Base-by-base conservation (phyloP, 1,140 invertebrate species). In the Drosophila sproati region DNA sequence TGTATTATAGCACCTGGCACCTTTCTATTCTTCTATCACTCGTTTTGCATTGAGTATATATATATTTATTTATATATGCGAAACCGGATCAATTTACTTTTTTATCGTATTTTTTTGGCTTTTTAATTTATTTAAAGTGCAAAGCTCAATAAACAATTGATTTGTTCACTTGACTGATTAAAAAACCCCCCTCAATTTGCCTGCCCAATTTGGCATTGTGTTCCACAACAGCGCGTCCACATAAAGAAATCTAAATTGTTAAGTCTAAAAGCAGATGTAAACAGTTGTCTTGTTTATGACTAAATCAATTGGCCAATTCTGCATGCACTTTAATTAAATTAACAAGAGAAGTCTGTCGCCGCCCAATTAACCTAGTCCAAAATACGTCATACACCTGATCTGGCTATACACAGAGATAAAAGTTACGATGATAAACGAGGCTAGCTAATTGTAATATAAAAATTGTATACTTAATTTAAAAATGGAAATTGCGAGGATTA, bases 181-280 rank as follows among this genome's bases (percentile, higher is more conserved):
- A 29, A 45, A 31, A 29, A n/a, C 32, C 29, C 4, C 39, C 28
- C 31, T 20, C 5, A 35, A 66, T 69, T 55, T 67, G 12, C 7
- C 7, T 59, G 20, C 48, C 5, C 12, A 6, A 20, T 20, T 57
- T 39, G 64, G 55, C 72, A 51, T 60, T n/a, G 28, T 35, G 67
- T 85, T 85, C 56, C 82, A 68, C 73, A 57, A 70, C 63, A 77
- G 31, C 59, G 81, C 59, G 43, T 68, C 12, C 8, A 67, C 70
- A 75, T 61, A 47, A 63, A 74, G 10, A 43, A n/a, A 43, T 43
- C 52, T 31, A 59, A 67, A 60, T 64, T 64, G 45, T 43, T 55
- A 37, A 47, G 20, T 29, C 28, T 31, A 64, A 56, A 62, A 59
- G 59, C 55, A 52, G 54, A 59, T 37, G 43, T 39, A 29, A 35